These are phyloP conservation scores for Drosophila prostipennis DNA, from an alignment of 2,888 invertebrate genomes.

Conservation along the genomic window DNA sequence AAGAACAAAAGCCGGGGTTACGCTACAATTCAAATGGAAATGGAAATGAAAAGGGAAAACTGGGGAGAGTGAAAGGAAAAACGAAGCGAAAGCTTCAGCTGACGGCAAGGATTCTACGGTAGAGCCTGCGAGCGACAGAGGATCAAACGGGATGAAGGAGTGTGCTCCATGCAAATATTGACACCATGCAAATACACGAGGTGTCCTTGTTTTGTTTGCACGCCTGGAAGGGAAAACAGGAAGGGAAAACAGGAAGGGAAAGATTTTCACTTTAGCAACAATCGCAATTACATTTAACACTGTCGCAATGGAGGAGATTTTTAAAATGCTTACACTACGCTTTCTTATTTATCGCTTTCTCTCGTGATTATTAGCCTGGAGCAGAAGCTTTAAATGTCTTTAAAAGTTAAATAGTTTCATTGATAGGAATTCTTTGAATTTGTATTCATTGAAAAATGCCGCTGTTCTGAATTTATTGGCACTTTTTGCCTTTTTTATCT, in stretches of 20 bases:
- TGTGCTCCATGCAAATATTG: conserved; percentile 61
- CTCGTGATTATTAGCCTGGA: not conserved
- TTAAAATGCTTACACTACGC: conserved; percentile 24
- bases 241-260: not conserved
- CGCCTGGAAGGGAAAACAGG: not conserved
- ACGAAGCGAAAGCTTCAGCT: conserved; percentile 3
- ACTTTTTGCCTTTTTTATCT: no score
- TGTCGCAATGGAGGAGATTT: conserved; percentile 4
- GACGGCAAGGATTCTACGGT: conserved; percentile 1
- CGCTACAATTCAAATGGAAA: conserved; percentile 53
- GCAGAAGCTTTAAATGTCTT: no score
- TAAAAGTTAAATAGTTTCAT: no score
- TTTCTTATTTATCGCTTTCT: conserved; percentile 10
- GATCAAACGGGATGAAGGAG: conserved; percentile 38
- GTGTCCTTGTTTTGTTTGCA: conserved; percentile 24
- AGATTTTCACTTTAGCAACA: conserved; percentile 37
- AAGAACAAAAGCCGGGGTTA: conserved; percentile 4
- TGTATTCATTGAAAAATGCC: no score
- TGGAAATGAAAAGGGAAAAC: conserved; percentile 13
- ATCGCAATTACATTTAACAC: conserved; percentile 44
- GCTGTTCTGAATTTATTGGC: no score
- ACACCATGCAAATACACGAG: conserved; percentile 34
- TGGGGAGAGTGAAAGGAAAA: conserved; percentile 21
- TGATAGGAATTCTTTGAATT: no score
- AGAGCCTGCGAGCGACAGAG: conserved; percentile 9